These are phyloP conservation scores for Geococcyx californianus DNA, from an alignment of 2,113 vertebrate species.

Conservation along the genomic window DNA sequence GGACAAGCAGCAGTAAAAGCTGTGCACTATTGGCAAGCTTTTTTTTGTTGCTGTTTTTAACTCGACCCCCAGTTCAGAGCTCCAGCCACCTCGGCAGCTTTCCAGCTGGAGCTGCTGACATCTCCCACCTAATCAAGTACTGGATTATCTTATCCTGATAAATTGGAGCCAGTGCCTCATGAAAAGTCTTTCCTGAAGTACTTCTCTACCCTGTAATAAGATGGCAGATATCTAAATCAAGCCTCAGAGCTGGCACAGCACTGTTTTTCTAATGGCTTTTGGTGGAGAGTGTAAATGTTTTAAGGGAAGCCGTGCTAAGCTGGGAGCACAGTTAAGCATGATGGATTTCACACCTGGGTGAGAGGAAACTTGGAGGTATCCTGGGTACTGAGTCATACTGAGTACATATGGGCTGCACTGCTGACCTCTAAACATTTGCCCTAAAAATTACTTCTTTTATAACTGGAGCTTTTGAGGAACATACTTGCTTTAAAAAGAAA, in stretches of 20 bases:
- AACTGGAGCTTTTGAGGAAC: slow-evolving; percentile 13
- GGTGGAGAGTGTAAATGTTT: slow-evolving; percentile 80
- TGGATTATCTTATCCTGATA: slow-evolving; percentile 83
- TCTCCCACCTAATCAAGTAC: slow-evolving; percentile 79
- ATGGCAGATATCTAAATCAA: slow-evolving; percentile 73
- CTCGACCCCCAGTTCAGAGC: slow-evolving; percentile 29
- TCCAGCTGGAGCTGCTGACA: slow-evolving; percentile 69
- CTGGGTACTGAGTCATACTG: neutral
- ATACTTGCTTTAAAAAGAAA: neutral
- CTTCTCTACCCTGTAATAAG: slow-evolving; percentile 58
- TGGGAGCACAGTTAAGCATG: slow-evolving; percentile 42
- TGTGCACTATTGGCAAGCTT: slow-evolving; percentile 58
- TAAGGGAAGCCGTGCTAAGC: slow-evolving; percentile 62
- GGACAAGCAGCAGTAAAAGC: slow-evolving; percentile 67
- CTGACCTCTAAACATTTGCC: slow-evolving; percentile 12
- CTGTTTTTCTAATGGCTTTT: slow-evolving; percentile 78
- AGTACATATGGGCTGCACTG: neutral
- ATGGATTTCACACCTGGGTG: slow-evolving; percentile 54
- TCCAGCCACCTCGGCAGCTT: slow-evolving; percentile 34
- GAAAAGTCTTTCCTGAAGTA: slow-evolving; percentile 77
- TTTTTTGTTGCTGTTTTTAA: slow-evolving; percentile 62
- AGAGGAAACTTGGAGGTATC: neutral
- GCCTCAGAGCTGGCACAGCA: slow-evolving; percentile 73
- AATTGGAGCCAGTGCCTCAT: slow-evolving; percentile 76
- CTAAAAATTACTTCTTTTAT: slow-evolving; percentile 5